Conservation (phyloP, 2,888 invertebrate species). For the Mesorhabditis sp. region DNA sequence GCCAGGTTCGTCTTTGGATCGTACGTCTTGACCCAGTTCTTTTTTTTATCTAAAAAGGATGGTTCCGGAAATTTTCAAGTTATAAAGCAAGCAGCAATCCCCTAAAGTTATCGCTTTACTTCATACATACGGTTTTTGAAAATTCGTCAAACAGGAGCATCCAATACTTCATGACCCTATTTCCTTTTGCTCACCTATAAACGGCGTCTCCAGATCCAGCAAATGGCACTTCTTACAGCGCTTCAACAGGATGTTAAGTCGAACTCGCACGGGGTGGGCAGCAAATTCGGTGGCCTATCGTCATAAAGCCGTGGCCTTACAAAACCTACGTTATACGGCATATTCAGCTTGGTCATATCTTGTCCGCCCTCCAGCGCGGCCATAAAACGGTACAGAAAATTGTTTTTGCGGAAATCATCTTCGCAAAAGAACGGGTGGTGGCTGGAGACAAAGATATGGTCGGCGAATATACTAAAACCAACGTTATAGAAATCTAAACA, state of each 20-base stretch:
- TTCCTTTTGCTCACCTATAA: neutral
- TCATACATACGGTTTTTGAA: too few species aligned
- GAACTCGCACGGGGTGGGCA: neutral
- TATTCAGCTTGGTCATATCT: neutral
- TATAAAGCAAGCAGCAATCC: too few species aligned
- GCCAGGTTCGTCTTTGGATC: constrained; percentile 15
- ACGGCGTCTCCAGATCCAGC: neutral
- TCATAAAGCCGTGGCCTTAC: too few species aligned
- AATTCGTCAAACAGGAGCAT: too few species aligned
- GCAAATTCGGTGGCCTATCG: neutral
- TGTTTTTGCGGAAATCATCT: neutral
- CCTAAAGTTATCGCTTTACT: too few species aligned
- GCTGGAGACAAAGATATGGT: neutral
- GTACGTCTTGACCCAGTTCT: neutral
- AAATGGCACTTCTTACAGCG: neutral
- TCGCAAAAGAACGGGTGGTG: neutral
- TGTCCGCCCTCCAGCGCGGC: neutral
- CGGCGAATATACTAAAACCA: neutral
- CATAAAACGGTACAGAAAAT: neutral
- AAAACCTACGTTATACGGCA: neutral
- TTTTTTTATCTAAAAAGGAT: neutral
- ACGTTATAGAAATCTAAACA: too few species aligned
- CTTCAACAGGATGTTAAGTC: neutral
- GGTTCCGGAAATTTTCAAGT: too few species aligned
- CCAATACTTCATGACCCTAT: too few species aligned